A percentile compares a stretch with the other conserved stretches of the same genome.
phyloP scores from a whole-genome alignment of 1,140 invertebrate genomes.

The Pogonomyrmex californicus region DNA sequence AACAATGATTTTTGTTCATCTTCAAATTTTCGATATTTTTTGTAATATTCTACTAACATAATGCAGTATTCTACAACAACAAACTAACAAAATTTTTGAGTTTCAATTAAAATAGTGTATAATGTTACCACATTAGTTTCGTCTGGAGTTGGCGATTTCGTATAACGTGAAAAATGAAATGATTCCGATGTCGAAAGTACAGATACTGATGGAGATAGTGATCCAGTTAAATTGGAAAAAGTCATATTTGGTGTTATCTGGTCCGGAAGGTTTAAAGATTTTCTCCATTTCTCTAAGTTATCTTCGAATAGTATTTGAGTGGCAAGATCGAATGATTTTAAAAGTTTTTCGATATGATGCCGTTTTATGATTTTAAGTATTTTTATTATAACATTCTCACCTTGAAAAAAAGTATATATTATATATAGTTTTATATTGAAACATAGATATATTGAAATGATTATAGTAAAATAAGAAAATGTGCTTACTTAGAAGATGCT shows the following conservation, averaged over 20 bases:
- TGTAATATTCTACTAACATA: slow-evolving; percentile 10
- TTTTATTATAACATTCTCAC: slow-evolving; percentile 23
- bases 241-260: background rate
- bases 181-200: background rate
- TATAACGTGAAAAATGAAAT: slow-evolving; percentile 9
- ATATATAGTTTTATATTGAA: slow-evolving; percentile 26
- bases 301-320: slow-evolving; percentile 18
- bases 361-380: slow-evolving; percentile 21
- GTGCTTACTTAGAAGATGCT: slow-evolving; percentile 11
- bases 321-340: slow-evolving; percentile 3
- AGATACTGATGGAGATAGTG: background rate
- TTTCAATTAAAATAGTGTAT: slow-evolving; percentile 23
- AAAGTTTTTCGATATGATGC: background rate
- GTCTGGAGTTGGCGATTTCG: background rate
- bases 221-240: slow-evolving; percentile 11
- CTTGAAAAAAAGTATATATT: background rate
- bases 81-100: background rate
- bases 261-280: slow-evolving; percentile 16
- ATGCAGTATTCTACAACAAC: no score
- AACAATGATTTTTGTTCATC: slow-evolving; percentile 22
- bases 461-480: background rate
- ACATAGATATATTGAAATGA: background rate
- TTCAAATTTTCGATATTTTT: slow-evolving; percentile 20
- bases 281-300: slow-evolving; percentile 27
- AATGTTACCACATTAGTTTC: slow-evolving; percentile 4